Evolutionary conservation across 2,888 invertebrate genomes (phyloP).

Genomic region (Apocheima hispidaria): DNA sequence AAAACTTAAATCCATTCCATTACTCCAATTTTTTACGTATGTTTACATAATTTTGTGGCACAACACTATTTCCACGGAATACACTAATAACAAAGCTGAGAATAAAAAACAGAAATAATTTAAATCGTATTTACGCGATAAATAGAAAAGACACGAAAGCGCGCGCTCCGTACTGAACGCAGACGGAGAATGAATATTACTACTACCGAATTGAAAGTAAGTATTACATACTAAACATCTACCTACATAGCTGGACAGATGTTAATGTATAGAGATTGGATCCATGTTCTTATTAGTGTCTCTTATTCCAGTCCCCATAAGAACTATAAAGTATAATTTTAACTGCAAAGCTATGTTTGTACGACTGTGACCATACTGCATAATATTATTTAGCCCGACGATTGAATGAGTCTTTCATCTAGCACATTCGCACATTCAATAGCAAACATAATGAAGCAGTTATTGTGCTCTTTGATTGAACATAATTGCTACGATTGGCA

Average conservation of each 20-base stretch:
- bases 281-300: conserved; percentile 20
- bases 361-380: conserved; percentile 16
- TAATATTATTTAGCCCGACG: conserved; percentile 9
- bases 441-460: conserved; percentile 13
- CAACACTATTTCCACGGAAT: conserved; percentile 55
- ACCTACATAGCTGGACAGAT: conserved; percentile 60
- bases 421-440: conserved; percentile 6
- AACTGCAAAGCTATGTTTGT: conserved; percentile 30
- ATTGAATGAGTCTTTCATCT: conserved; percentile 15
- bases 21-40: conserved; percentile 57
- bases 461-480: conserved; percentile 2
- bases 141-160: conserved; percentile 55
- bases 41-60: conserved; percentile 63
- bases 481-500: conserved; percentile 14
- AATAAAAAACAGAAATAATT: conserved; percentile 42
- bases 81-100: conserved; percentile 47
- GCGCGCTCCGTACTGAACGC: conserved; percentile 64
- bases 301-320: conserved; percentile 33
- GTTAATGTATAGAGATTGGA: conserved; percentile 49
- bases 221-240: conserved; percentile 65
- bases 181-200: conserved; percentile 68
- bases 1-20: conserved; percentile 68
- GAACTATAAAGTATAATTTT: conserved; percentile 29
- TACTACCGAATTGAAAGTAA: conserved; percentile 68
- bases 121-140: conserved; percentile 48